Percentiles rank a stretch among this genome's conserved stretches.
These are phyloP conservation scores for Chloroceryle amazona DNA, from an alignment of 2,797 vertebrate species.

Conservation along the genomic window DNA sequence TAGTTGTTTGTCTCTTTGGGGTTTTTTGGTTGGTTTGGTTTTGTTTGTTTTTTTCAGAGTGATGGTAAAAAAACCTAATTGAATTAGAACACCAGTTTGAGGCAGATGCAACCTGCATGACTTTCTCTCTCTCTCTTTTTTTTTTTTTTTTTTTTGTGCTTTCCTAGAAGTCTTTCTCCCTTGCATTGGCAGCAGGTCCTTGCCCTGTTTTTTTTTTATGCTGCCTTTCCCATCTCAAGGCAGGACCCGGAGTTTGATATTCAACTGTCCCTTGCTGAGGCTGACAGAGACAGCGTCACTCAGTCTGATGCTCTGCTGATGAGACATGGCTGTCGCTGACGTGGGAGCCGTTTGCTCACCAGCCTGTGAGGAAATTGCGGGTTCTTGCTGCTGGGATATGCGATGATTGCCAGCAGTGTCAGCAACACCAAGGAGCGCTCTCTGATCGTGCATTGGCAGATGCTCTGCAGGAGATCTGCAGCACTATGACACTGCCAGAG, in stretches of 20 bases:
- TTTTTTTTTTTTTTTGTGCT: fast-evolving
- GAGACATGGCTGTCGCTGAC: background rate
- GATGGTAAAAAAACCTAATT: background rate
- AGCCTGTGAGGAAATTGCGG: background rate
- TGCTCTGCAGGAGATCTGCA: background rate
- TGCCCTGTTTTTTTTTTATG: background rate
- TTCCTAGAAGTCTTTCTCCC: background rate
- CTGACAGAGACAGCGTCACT: background rate
- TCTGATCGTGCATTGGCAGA: background rate
- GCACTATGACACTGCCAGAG: background rate
- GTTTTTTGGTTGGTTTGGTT: background rate
- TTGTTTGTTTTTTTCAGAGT: background rate
- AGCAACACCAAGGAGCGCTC: background rate
- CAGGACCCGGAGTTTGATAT: background rate
- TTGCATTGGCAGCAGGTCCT: background rate
- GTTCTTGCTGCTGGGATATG: background rate
- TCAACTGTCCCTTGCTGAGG: background rate
- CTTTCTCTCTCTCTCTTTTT: fast-evolving
- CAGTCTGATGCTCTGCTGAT: background rate
- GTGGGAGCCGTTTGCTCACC: background rate
- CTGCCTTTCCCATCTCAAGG: background rate
- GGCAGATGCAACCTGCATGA: background rate
- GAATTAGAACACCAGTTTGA: background rate
- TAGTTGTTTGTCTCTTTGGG: background rate
- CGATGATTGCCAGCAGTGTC: background rate